These are phyloP conservation scores for Rhabdomys pumilio DNA, from an alignment of 2,797 vertebrate genomes.

Conservation along the genomic window DNA sequence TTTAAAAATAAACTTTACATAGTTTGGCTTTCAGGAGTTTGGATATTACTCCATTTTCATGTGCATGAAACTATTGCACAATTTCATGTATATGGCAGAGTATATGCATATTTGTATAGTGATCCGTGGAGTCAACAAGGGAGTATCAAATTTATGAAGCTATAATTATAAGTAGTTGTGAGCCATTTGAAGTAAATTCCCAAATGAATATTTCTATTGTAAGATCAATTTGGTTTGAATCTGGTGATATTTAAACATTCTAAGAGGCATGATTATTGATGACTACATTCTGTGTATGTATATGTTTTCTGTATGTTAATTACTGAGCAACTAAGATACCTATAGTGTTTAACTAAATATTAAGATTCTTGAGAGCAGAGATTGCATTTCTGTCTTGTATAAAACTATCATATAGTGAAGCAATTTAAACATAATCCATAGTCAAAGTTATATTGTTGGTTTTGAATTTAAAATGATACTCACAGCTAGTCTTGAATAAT, in stretches of 20 bases:
- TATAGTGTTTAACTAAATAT: background rate
- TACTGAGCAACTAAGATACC: background rate
- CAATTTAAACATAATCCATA: background rate
- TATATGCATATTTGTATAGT: background rate
- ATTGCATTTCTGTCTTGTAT: background rate
- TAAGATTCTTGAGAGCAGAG: background rate
- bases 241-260: background rate
- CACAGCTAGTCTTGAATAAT: background rate
- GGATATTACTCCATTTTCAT: background rate
- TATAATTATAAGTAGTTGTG: background rate
- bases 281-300: background rate
- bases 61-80: background rate
- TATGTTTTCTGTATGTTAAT: background rate
- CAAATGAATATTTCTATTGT: background rate
- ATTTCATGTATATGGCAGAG: background rate
- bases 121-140: background rate
- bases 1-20: constrained; percentile 5
- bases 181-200: background rate
- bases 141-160: too few relatives aligned
- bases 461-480: background rate
- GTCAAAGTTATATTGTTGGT: background rate
- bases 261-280: background rate
- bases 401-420: background rate
- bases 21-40: background rate
- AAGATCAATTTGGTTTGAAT: background rate